phyloP scores from a whole-genome alignment of 2,888 invertebrate species.

The Agrotis ipsilon region DNA sequence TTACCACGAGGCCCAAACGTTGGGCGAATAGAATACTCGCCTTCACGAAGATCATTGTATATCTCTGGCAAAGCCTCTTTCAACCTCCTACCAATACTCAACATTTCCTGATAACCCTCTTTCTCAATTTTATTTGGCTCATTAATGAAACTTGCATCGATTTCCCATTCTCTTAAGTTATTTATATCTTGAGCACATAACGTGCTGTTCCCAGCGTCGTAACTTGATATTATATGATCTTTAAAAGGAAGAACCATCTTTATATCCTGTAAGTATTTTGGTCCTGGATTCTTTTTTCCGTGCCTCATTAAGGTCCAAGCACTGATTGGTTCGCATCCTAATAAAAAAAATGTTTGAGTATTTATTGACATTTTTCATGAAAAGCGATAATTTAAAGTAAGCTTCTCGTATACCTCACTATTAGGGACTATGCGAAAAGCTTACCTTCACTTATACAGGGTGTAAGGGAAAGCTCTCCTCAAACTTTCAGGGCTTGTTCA shows the following conservation, averaged over 20 bases:
- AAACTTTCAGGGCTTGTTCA: too few species aligned
- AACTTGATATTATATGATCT: conserved; percentile 71
- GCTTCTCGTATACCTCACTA: not conserved
- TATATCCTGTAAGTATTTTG: conserved; percentile 62
- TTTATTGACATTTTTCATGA: not conserved
- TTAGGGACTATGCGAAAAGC: too few species aligned
- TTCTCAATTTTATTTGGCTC: conserved; percentile 69
- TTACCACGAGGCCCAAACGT: conserved; percentile 89
- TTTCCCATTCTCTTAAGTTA: conserved; percentile 74
- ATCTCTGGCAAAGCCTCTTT: conserved; percentile 81
- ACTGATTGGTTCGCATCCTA: conserved; percentile 76
- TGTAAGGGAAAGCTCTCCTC: too few species aligned
- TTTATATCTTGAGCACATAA: conserved; percentile 81
- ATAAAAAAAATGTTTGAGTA: not conserved
- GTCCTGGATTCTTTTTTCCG: conserved; percentile 73
- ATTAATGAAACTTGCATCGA: conserved; percentile 69
- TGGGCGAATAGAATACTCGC: conserved; percentile 89
- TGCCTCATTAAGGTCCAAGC: conserved; percentile 77
- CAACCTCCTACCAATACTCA: conserved; percentile 88
- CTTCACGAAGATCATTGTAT: conserved; percentile 82
- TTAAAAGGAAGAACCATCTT: conserved; percentile 69
- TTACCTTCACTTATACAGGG: too few species aligned
- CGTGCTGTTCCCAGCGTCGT: conserved; percentile 73
- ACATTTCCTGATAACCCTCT: conserved; percentile 91
- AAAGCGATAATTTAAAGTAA: not conserved